Evolutionary conservation across 2,888 invertebrate species (phyloP), one percentile per base, ranked within the genome.

Genomic region (Saturnia japonica): DNA sequence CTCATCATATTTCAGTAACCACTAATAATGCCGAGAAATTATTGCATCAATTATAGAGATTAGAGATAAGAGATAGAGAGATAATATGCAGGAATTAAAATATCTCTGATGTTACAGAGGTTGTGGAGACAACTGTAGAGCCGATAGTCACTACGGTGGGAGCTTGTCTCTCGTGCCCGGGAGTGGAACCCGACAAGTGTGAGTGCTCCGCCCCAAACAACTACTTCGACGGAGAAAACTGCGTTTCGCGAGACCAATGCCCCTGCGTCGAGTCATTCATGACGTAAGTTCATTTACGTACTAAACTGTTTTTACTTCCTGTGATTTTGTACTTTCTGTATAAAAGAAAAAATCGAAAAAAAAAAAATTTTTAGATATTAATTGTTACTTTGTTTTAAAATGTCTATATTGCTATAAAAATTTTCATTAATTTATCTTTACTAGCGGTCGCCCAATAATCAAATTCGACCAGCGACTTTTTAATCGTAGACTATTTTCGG

Each of bases 221-320:
- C 71, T 96, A 95, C 92, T 98, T 96, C 95, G 96, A 97, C 89
- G 98, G 98, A 14, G 93, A 94, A 76, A 89, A 89, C 73, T 98
- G 98, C 86, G 96, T 97, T 9, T 83, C 95, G 0, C 93, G 96
- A 71, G 95, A 95, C 74, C 95, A 97, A 81, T 98, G 98, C 83
- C 97, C 97, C 0, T 98, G 98, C 84, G 91, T 96, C 64, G 95
- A 96, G 73, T 96, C 96, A 28, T 96, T 96, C 78, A 94, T 96
- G 74, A 77, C 90, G 93, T 92, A 68, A 89, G 90, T 85, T 67
- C 14, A 54, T 45, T 60, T 28, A 19, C 19, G 8, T 54, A 22
- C 2, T 22, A 22, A 43, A 43, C 11, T 12, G 12, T 43, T 43
- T 43, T 43, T 43, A 9, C 43, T 47, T 47, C 47, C 47, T 47